Percentiles rank a stretch among this genome's conserved stretches.
Conservation (phyloP, 2,113 vertebrate species). For the Phalacrocorax brasilianus region DNA sequence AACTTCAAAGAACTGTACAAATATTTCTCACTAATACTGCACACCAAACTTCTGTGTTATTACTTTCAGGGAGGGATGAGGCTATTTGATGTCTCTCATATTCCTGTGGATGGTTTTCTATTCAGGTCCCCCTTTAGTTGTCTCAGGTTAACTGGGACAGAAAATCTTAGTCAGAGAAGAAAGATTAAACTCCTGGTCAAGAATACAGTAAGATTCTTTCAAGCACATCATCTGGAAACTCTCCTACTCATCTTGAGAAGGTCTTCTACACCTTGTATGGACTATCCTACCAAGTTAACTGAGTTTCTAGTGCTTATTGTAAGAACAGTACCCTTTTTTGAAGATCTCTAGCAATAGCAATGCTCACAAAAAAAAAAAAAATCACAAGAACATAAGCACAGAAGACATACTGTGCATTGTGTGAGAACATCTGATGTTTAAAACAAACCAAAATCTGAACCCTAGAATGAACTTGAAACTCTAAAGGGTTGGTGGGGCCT, state of each 20-base stretch:
- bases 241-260: not conserved
- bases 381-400: not conserved
- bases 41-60: not conserved
- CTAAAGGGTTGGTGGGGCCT: not conserved
- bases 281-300: not conserved
- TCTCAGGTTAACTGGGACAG: not conserved
- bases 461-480: not conserved
- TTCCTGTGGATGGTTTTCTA: not conserved
- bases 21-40: not conserved
- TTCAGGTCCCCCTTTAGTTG: not conserved
- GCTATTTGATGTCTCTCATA: not conserved
- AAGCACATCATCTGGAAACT: not conserved
- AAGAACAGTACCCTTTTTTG: not conserved
- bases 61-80: not conserved
- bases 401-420: not conserved
- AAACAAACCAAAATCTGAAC: not conserved
- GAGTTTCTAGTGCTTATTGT: not conserved
- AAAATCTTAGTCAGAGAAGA: not conserved
- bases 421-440: not conserved
- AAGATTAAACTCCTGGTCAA: not conserved
- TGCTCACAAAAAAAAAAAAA: not conserved
- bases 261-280: not conserved
- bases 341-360: not conserved
- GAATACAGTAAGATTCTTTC: not conserved
- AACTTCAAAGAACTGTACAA: constrained; percentile 52